These are phyloP conservation scores for Xyrichtys novacula DNA, from an alignment of 2,797 vertebrate species.

Conservation along the genomic window DNA sequence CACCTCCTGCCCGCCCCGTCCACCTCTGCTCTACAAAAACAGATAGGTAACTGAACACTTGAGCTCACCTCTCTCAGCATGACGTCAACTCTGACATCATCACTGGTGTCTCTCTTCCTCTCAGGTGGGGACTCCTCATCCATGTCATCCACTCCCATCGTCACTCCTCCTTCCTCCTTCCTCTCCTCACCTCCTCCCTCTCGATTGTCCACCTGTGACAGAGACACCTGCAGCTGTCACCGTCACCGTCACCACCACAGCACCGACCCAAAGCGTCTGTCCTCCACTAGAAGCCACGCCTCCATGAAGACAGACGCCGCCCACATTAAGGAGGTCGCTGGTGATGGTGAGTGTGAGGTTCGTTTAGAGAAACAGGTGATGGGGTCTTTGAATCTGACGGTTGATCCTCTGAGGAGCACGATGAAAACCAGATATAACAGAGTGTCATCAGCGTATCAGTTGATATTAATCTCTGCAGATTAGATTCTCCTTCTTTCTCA, in stretches of 20 bases:
- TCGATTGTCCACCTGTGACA: conserved; percentile 33
- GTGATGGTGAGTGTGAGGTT: conserved; percentile 77
- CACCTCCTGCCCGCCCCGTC: conserved; percentile 60
- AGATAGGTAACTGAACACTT: conserved; percentile 39
- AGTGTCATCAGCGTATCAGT: too few relatives aligned
- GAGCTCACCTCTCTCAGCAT: background rate
- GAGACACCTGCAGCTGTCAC: conserved; percentile 28
- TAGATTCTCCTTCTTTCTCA: too few relatives aligned
- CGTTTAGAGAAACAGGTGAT: background rate
- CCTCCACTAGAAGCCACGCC: conserved; percentile 75
- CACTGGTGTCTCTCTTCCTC: conserved; percentile 20
- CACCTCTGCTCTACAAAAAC: conserved; percentile 28
- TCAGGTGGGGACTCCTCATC: conserved; percentile 54
- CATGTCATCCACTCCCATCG: conserved; percentile 49
- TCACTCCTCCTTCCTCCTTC: conserved; percentile 57
- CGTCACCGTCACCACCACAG: conserved; percentile 35
- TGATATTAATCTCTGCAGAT: too few relatives aligned
- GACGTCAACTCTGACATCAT: conserved; percentile 10
- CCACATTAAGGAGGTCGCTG: conserved; percentile 82
- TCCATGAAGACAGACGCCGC: conserved; percentile 72
- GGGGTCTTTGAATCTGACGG: too few relatives aligned
- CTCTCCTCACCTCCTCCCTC: conserved; percentile 21
- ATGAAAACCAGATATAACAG: too few relatives aligned
- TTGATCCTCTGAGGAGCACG: too few relatives aligned
- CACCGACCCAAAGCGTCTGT: conserved; percentile 59